Conservation (phyloP, 2,888 invertebrate species). For the Dorcus hopei region DNA sequence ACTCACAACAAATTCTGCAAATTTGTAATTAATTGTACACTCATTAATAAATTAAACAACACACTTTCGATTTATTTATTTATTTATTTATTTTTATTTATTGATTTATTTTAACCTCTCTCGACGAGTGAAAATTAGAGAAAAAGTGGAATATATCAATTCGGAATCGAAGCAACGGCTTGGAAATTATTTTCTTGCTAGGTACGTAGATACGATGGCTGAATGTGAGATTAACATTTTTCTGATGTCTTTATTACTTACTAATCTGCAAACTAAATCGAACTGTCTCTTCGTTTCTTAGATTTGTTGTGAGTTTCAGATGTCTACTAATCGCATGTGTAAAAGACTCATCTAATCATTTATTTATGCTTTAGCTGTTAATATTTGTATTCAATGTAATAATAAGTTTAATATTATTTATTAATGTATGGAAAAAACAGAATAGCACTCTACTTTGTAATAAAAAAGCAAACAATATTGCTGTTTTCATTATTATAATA, state of each 20-base stretch:
- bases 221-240: slow-evolving; percentile 29
- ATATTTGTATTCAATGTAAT: no score
- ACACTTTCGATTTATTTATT: slow-evolving; percentile 14
- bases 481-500: no score
- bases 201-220: slow-evolving; percentile 25
- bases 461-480: no score
- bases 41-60: slow-evolving; percentile 17
- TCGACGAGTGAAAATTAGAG: not conserved
- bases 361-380: no score
- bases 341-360: no score
- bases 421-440: no score
- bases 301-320: slow-evolving; percentile 50
- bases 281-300: slow-evolving; percentile 22
- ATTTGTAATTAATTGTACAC: slow-evolving; percentile 33
- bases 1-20: slow-evolving; percentile 50
- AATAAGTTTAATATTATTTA: no score
- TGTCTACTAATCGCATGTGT: slow-evolving; percentile 33
- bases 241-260: slow-evolving; percentile 25
- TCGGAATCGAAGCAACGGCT: slow-evolving; percentile 16
- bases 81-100: slow-evolving; percentile 5
- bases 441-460: no score
- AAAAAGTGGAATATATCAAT: slow-evolving; percentile 12
- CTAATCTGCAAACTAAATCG: slow-evolving; percentile 25
- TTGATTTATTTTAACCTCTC: not conserved
- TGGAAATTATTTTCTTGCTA: slow-evolving; percentile 20